A percentile compares a stretch with the other conserved stretches of the same genome.
Conservation (phyloP, 2,888 invertebrate genomes). For the Globia sparganii region DNA sequence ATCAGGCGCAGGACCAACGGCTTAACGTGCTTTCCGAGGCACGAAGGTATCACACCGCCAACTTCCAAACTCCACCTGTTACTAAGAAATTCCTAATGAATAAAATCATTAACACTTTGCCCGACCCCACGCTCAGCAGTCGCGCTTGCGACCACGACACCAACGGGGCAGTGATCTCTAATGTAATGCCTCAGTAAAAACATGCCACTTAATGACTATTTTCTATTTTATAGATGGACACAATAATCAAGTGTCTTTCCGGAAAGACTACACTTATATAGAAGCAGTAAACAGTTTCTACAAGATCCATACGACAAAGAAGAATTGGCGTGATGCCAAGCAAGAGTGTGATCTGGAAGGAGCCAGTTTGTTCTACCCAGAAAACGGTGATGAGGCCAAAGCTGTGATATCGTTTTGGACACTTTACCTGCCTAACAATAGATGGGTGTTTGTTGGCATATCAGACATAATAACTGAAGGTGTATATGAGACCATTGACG, state of each 20-base stretch:
- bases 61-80: no score
- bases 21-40: no score
- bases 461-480: constrained; percentile 70
- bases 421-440: neutral
- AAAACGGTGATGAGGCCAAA: neutral
- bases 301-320: neutral
- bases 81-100: no score
- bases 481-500: constrained; percentile 76
- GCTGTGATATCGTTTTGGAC: constrained; percentile 15
- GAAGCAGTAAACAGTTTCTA: neutral
- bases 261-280: constrained; percentile 11
- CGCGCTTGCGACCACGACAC: no score
- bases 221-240: constrained; percentile 7
- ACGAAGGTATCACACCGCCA: no score
- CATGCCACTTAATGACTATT: neutral
- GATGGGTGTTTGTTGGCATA: constrained; percentile 17
- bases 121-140: no score
- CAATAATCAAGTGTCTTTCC: neutral
- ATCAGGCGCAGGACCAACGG: no score
- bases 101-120: no score
- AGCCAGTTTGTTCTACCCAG: constrained; percentile 22
- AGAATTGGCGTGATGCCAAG: constrained; percentile 17
- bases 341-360: constrained; percentile 14
- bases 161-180: no score
- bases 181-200: neutral